Base-by-base conservation (phyloP, 2,797 vertebrate genomes). In the Chrysocyon brachyurus region DNA sequence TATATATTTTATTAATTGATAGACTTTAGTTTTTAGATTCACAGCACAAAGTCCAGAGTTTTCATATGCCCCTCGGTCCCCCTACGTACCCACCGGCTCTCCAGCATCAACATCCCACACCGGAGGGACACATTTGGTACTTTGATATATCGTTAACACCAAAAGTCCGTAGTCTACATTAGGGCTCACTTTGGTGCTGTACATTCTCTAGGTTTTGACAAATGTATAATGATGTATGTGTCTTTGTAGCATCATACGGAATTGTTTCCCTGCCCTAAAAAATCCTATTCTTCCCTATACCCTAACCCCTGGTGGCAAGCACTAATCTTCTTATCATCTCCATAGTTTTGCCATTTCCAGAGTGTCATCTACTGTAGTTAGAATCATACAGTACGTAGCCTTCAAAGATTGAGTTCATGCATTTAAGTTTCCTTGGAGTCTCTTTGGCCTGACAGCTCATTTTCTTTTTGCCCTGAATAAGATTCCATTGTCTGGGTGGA, bases 1-100 rank as follows among this genome's bases (percentile, higher is more conserved):
- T 61, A 24, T 56, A 17, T 19, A 21, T 73, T 73, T 33, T 40
- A 31, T 49, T 54, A 26, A 59, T 22, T 4, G 9, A 59, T 10
- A 88, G 17, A 3, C 6, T 59, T 73, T 77, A 59, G 16, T 36
- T 93, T 93, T 84, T 52, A 54, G n/a, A 6, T 82, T 73, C 40
- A 64, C 24, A 75, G 57, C 9, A 28, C 52, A 36, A 79, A 72
- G n/a, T 63, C 1, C 22, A 49, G 52, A 46, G n/a, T 91, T 77
- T 36, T 26, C 3, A 0, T 5, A 0, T 7, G 11, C 8, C 19
- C 36, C 1, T 9, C 40, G 4, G 0, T 8, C 3, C 14, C 2
- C 1, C 6, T 7, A 0, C 8, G 4, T 0, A 1, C 3, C 1
- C 28, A 24, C 36, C 10, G 5, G 14, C 28, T 52, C 40, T 15